phyloP scores from a whole-genome alignment of 2,888 invertebrate genomes.

The Lordiphosa fenestrarum region DNA sequence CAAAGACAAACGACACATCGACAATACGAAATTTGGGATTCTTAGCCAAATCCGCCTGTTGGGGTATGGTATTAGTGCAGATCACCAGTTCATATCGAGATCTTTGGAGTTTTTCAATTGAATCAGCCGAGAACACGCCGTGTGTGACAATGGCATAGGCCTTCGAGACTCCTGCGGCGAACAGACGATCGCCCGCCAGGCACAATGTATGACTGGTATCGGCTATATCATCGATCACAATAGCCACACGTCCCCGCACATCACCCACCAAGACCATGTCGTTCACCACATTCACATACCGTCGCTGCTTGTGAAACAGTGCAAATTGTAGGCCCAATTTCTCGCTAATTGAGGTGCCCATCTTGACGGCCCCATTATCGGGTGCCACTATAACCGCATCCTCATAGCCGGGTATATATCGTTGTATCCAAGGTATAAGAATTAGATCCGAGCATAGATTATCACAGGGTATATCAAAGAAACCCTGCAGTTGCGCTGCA shows the following conservation, averaged over 20 bases:
- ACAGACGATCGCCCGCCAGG: constrained; percentile 5
- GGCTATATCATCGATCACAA: constrained; percentile 25
- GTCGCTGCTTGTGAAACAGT: constrained; percentile 21
- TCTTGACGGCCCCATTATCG: constrained; percentile 14
- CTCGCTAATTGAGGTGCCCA: constrained; percentile 1
- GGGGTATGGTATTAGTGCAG: constrained; percentile 25
- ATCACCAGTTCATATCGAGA: constrained; percentile 9
- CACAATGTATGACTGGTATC: constrained; percentile 21
- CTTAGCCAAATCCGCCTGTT: background rate
- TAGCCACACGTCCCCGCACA: constrained; percentile 7
- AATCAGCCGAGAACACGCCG: constrained; percentile 19
- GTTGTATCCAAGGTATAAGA: constrained; percentile 18
- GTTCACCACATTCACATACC: background rate
- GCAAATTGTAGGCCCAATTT: constrained; percentile 11
- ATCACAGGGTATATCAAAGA: constrained; percentile 35
- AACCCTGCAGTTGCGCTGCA: constrained; percentile 26
- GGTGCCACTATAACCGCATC: constrained; percentile 17
- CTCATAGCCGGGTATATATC: constrained; percentile 7
- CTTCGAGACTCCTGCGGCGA: constrained; percentile 7
- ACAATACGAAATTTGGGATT: constrained; percentile 15
- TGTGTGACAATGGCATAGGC: constrained; percentile 22
- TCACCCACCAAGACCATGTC: constrained; percentile 24
- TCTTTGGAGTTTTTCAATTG: constrained; percentile 4
- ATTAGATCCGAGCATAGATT: constrained; percentile 9
- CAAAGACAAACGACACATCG: constrained; percentile 19